phyloP scores from a whole-genome alignment of 1,140 invertebrate species.

The Orussus abietinus region DNA sequence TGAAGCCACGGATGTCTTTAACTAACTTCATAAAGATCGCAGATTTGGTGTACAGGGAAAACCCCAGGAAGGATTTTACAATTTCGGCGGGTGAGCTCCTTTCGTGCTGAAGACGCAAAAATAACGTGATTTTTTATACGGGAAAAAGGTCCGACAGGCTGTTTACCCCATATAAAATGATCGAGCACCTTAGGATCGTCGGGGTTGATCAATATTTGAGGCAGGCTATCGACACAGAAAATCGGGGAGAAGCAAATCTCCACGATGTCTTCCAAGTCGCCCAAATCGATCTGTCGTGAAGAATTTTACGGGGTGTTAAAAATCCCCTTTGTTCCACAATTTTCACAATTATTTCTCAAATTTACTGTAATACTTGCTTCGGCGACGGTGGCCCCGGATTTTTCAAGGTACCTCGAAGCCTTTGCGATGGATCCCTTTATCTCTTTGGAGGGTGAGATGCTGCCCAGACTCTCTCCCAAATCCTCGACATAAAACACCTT shows the following conservation, averaged over 20 bases:
- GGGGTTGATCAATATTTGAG: constrained; percentile 51
- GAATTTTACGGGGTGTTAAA: too few relatives aligned
- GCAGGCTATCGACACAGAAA: constrained; percentile 53
- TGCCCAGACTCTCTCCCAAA: constrained; percentile 52
- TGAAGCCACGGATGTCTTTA: constrained; percentile 40
- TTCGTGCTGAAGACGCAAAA: constrained; percentile 34
- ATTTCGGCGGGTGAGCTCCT: constrained; percentile 47
- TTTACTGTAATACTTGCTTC: too few relatives aligned
- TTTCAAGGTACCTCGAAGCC: constrained; percentile 47
- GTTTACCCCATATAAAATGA: too few relatives aligned
- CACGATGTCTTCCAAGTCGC: constrained; percentile 50
- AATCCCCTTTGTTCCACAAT: too few relatives aligned
- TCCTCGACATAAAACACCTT: constrained; percentile 64
- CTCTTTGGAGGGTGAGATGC: constrained; percentile 49
- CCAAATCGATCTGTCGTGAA: too few relatives aligned
- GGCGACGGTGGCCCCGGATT: constrained; percentile 32
- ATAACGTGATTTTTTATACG: too few relatives aligned
- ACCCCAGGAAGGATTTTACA: constrained; percentile 43
- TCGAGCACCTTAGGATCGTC: constrained; percentile 55
- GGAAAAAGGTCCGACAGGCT: too few relatives aligned
- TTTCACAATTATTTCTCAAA: too few relatives aligned
- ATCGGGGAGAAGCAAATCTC: constrained; percentile 53
- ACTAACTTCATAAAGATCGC: constrained; percentile 43
- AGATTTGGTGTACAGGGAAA: constrained; percentile 44
- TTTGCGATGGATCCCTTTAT: constrained; percentile 51